These are phyloP conservation scores for Hetaerina titia DNA, from an alignment of 2,888 invertebrate genomes.

Conservation along the genomic window DNA sequence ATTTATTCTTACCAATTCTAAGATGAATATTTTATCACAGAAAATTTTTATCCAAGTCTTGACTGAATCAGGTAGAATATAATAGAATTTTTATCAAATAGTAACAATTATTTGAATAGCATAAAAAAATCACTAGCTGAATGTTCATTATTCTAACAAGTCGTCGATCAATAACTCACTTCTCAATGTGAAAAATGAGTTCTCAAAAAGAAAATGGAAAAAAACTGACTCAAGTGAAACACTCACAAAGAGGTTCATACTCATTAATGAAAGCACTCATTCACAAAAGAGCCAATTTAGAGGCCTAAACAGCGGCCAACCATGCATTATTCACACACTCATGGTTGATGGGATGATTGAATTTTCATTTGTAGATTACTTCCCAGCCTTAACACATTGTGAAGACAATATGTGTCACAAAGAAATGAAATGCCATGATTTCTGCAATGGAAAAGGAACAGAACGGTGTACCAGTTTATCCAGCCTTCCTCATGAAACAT, in stretches of 20 bases:
- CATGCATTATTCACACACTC: not conserved
- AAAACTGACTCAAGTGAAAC: not conserved
- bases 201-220: conserved; percentile 17
- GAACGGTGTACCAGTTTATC: not conserved
- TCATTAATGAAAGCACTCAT: not conserved
- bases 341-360: not conserved
- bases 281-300: conserved; percentile 34
- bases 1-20: conserved; percentile 14
- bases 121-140: conserved; percentile 27
- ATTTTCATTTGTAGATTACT: not conserved
- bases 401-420: not conserved
- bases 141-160: conserved; percentile 24
- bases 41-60: conserved; percentile 59
- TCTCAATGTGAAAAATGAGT: conserved; percentile 2
- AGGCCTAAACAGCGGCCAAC: not conserved
- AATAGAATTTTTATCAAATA: conserved; percentile 62
- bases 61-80: conserved; percentile 53
- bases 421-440: not conserved
- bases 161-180: not conserved
- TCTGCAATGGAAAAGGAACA: not conserved
- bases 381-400: not conserved
- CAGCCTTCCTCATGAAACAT: not conserved
- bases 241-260: not conserved
- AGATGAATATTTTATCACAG: conserved; percentile 59
- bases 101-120: conserved; percentile 48